Percentiles rank a stretch among this genome's conserved stretches.
Evolutionary conservation across 1,140 invertebrate species (phyloP).

Genomic region (Euura saliciscinereae): DNA sequence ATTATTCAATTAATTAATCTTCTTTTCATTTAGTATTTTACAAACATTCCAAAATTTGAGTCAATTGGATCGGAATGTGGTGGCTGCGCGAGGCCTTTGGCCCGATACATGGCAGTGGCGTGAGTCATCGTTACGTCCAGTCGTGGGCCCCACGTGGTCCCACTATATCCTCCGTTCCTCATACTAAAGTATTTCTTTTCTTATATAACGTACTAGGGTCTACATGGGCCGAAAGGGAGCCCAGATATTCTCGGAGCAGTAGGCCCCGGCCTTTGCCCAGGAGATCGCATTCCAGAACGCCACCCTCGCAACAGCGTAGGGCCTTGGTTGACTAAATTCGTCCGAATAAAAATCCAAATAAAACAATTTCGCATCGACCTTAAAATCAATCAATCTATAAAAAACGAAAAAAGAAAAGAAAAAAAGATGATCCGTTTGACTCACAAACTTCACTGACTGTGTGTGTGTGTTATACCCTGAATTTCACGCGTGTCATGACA

Average conservation of each 20-base stretch:
- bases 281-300: constrained; percentile 15
- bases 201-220: background rate
- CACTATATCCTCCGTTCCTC: background rate
- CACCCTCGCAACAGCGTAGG: constrained; percentile 14
- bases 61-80: constrained; percentile 50
- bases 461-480: too few relatives aligned
- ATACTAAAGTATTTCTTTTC: background rate
- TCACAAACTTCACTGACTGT: too few relatives aligned
- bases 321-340: background rate
- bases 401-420: too few relatives aligned
- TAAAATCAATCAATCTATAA: too few relatives aligned
- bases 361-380: too few relatives aligned
- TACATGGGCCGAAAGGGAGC: background rate
- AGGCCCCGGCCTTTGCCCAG: background rate
- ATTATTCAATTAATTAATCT: too few relatives aligned
- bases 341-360: too few relatives aligned
- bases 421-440: too few relatives aligned
- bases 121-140: background rate
- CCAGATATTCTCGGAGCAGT: background rate
- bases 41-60: constrained; percentile 31
- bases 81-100: background rate
- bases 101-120: background rate
- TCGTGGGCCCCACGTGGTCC: background rate
- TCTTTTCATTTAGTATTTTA: too few relatives aligned
- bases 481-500: too few relatives aligned